These are phyloP conservation scores for Chiroxiphia lanceolata DNA, from an alignment of 2,797 vertebrate species.

Conservation along the genomic window DNA sequence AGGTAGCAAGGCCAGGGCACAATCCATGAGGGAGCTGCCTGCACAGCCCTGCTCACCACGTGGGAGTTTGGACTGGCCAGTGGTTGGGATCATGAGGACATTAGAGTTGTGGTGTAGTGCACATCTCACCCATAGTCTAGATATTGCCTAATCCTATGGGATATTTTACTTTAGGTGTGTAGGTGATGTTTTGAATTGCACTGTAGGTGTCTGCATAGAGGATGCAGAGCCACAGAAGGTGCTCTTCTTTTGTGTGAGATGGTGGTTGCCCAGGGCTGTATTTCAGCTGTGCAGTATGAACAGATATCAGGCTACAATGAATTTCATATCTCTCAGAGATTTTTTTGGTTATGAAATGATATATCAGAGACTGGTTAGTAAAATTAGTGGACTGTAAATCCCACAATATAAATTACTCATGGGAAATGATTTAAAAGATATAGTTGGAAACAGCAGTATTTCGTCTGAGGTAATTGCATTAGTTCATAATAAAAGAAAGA, in stretches of 20 bases:
- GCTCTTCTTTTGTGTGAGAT: neutral
- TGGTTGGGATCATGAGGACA: rapidly evolving
- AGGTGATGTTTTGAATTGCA: neutral
- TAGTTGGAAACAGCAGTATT: neutral
- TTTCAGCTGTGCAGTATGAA: neutral
- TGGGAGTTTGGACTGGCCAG: neutral
- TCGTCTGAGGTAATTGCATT: slow-evolving; percentile 24
- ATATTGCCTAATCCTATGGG: neutral
- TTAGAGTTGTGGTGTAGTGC: neutral
- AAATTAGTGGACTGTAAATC: slow-evolving; percentile 7
- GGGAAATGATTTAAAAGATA: neutral
- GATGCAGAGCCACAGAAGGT: neutral
- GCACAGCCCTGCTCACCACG: neutral
- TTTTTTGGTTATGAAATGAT: rapidly evolving
- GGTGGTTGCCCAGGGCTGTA: neutral
- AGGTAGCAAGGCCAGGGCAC: neutral
- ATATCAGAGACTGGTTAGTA: neutral
- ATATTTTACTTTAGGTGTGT: neutral
- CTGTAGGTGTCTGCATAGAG: neutral
- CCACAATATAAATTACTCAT: neutral
- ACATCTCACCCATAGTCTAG: neutral
- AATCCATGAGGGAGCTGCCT: neutral
- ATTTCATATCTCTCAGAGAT: neutral
- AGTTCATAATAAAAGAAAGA: slow-evolving; percentile 9
- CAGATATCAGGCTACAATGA: neutral